Conservation (phyloP, 2,797 vertebrate species). For the Brachyalestes nurse region DNA sequence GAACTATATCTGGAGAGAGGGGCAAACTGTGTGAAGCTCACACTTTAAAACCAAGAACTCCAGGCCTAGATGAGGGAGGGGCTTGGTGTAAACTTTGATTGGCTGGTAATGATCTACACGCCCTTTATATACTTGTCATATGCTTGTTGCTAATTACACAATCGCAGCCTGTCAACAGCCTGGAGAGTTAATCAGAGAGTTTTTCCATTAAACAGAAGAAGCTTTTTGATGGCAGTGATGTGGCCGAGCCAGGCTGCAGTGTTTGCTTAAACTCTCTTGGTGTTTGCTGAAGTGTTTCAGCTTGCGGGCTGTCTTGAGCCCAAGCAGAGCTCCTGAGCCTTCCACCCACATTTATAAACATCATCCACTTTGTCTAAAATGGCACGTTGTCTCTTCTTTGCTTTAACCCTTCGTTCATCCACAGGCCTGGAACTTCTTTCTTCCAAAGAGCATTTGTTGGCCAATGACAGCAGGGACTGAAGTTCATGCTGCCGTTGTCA, state of each 20-base stretch:
- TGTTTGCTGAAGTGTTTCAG: constrained; percentile 56
- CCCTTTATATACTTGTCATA: too few species aligned
- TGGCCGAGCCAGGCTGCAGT: constrained; percentile 26
- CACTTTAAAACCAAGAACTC: not conserved
- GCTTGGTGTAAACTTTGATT: too few species aligned
- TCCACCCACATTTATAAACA: constrained; percentile 50
- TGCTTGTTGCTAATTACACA: not conserved
- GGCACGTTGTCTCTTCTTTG: constrained; percentile 32
- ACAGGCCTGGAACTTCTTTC: not conserved
- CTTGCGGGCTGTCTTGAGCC: constrained; percentile 49
- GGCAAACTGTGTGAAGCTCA: too few species aligned
- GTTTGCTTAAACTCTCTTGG: constrained; percentile 46
- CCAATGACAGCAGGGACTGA: not conserved
- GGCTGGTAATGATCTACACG: too few species aligned
- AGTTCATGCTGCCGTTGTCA: not conserved
- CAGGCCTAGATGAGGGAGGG: not conserved
- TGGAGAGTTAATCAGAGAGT: not conserved
- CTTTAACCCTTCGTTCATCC: constrained; percentile 17
- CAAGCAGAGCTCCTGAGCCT: constrained; percentile 53
- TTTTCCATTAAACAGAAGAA: constrained; percentile 4
- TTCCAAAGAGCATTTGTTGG: not conserved
- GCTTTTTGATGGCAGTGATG: constrained; percentile 1
- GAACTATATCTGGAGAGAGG: too few species aligned
- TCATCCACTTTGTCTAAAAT: constrained; percentile 46
- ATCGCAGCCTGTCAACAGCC: not conserved